Evolutionary conservation across 2,797 vertebrate species (phyloP), one percentile per base, ranked within the genome.

Genomic region (Gymnoscopelus microlampas): DNA sequence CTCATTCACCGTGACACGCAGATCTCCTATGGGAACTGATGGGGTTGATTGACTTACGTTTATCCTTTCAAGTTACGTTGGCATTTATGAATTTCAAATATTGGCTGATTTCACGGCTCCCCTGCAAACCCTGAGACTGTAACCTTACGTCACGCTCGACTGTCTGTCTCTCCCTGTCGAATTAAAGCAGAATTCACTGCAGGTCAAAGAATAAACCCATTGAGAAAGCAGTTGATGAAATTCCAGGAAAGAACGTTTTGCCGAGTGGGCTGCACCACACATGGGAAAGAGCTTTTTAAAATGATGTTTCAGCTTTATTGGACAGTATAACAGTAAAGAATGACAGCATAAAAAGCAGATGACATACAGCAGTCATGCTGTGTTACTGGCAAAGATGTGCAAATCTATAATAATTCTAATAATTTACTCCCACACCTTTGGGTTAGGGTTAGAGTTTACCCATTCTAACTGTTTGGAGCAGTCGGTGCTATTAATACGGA

Each of bases 241-340:
- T 85, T 63, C 79, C 73, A 80, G 58, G 78, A 85, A 87, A 78
- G 83, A 73, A 47, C 23, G 23, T 9, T 54, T 44, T 44, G 39
- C 71, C 58, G 70, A 35, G 8, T 66, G 66, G 26, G 11, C 56
- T 32, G 26, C 35, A 71, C 86, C 77, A 77, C 78, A 87, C 58
- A 70, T 91, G 89, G 90, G 88, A 88, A 89, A 86, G 87, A 44
- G 39, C 39, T 44, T 44, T 10, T 44, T 44, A 9, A 44, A 44
- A 82, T 26, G 77, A 66, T 67, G 77, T 66, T 44, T 44, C 39
- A 44, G 39, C 39, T 44, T 44, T 44, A 44, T 44, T 44, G 39
- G 39, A 44, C 39, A 10, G 39, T 44, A 44, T 44, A 3, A 44
- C 39, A 10, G 39, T 44, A 44, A 44, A 10, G 39, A 2, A 44